These are phyloP conservation scores for Triops longicaudatus DNA, from an alignment of 1,140 invertebrate species.

Conservation along the genomic window DNA sequence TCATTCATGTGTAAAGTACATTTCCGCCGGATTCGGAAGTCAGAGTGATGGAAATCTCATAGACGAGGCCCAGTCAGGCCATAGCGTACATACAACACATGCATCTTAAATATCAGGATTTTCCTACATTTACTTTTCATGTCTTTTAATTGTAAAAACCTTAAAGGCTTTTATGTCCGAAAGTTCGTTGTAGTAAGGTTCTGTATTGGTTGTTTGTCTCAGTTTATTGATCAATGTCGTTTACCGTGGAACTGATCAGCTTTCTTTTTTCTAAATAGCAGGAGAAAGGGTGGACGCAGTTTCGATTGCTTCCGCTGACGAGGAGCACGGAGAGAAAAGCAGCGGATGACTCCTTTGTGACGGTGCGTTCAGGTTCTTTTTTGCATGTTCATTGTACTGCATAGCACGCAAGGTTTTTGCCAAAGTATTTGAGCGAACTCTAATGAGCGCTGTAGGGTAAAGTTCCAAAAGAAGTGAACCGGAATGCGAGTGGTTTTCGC, in stretches of 20 bases:
- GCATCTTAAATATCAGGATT: too few relatives aligned
- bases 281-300: slow-evolving; percentile 42
- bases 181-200: too few relatives aligned
- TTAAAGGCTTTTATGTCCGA: too few relatives aligned
- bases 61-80: not conserved
- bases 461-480: not conserved
- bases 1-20: not conserved
- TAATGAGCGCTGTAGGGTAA: not conserved
- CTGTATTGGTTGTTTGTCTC: too few relatives aligned
- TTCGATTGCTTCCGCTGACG: slow-evolving; percentile 41
- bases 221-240: too few relatives aligned
- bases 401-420: too few relatives aligned
- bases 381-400: not conserved
- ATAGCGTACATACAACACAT: not conserved
- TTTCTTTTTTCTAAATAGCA: not conserved
- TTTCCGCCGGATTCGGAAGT: not conserved
- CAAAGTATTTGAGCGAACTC: not conserved
- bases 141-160: too few relatives aligned
- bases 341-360: slow-evolving; percentile 55
- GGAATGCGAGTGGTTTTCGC: not conserved
- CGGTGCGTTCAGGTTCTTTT: slow-evolving; percentile 43
- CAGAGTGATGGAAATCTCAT: not conserved
- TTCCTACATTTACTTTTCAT: not conserved
- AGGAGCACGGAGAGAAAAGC: slow-evolving; percentile 48
- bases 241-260: not conserved